A percentile compares a stretch with the other conserved stretches of the same genome.
Conservation (phyloP, 2,113 vertebrate species). For the Leucosticte australis region DNA sequence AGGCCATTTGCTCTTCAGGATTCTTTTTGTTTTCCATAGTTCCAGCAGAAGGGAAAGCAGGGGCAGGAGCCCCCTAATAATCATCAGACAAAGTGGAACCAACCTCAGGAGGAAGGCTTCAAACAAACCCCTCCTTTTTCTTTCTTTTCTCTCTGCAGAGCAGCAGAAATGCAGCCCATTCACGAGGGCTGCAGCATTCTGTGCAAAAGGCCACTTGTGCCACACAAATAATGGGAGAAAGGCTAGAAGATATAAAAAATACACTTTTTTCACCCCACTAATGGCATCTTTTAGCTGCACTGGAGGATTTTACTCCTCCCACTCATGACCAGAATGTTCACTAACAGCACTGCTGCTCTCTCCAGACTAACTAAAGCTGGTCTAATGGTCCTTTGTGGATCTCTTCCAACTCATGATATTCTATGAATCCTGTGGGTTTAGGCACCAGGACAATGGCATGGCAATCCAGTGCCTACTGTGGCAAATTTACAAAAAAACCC, state of each 20-base stretch:
- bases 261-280: accelerated
- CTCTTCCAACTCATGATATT: background rate
- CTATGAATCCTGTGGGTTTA: background rate
- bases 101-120: background rate
- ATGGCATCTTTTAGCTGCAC: background rate
- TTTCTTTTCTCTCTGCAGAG: background rate
- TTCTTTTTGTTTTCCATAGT: background rate
- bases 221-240: background rate
- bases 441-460: background rate
- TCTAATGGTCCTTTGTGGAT: background rate
- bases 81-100: background rate
- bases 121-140: background rate
- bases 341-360: background rate
- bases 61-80: background rate
- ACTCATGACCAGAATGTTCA: accelerated
- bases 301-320: background rate
- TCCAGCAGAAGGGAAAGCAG: background rate
- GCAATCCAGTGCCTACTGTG: background rate
- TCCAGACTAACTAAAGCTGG: background rate
- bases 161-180: background rate
- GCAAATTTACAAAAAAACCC: background rate
- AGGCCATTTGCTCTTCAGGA: background rate
- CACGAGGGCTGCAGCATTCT: background rate
- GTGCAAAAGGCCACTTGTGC: background rate
- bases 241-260: background rate